phyloP scores from a whole-genome alignment of 2,888 invertebrate genomes.

The Drosophila flavopinicola region DNA sequence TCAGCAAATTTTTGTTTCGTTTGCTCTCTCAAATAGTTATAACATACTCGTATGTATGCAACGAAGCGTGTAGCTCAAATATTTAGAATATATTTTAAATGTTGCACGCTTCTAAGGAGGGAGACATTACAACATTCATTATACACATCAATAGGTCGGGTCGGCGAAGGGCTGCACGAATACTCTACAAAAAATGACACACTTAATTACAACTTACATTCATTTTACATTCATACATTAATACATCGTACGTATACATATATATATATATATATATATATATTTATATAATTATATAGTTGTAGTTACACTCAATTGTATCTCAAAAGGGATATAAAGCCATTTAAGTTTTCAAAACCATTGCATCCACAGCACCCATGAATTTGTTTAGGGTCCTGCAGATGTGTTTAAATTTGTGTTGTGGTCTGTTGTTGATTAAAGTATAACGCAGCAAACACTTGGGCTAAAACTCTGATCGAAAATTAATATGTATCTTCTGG shows the following conservation, averaged over 20 bases:
- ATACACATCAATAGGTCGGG: conserved; percentile 50
- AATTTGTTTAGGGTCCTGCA: conserved; percentile 23
- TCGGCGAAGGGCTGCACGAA: conserved; percentile 32
- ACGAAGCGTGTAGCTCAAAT: conserved; percentile 29
- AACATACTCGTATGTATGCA: conserved; percentile 2
- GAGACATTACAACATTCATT: conserved; percentile 45
- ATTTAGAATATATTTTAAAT: conserved; percentile 55
- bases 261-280: conserved; percentile 35
- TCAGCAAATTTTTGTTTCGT: conserved; percentile 64
- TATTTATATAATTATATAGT: conserved; percentile 25
- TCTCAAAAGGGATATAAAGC: conserved; percentile 81
- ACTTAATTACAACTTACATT: conserved; percentile 45
- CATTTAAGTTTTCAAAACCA: conserved; percentile 73
- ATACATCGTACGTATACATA: conserved; percentile 41
- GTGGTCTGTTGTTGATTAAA: conserved; percentile 5
- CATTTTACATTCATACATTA: conserved; percentile 56
- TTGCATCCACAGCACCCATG: conserved; percentile 43
- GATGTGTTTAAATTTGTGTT: conserved; percentile 38
- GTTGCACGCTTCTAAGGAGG: conserved; percentile 21
- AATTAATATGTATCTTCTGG: conserved; percentile 23
- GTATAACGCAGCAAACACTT: conserved; percentile 14
- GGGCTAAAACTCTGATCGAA: conserved; percentile 10
- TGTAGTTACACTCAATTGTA: conserved; percentile 67
- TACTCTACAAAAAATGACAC: conserved; percentile 69
- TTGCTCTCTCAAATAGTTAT: conserved; percentile 42